These are phyloP conservation scores for Gallinago undulata DNA, from an alignment of 2,113 vertebrate genomes.

Conservation along the genomic window DNA sequence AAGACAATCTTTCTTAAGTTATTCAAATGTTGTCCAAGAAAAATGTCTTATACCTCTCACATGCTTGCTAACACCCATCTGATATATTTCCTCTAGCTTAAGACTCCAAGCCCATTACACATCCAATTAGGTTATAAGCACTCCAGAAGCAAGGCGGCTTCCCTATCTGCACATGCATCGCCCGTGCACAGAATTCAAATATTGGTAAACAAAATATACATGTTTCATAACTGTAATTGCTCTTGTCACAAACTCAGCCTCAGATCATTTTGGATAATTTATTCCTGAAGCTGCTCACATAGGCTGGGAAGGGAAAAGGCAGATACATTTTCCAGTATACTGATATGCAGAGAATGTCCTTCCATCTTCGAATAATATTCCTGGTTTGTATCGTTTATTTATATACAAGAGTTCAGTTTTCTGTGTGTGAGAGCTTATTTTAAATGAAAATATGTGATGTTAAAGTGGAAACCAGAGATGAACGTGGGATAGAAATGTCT, in stretches of 20 bases:
- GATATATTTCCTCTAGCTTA: background rate
- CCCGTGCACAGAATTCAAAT: background rate
- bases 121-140: background rate
- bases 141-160: background rate
- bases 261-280: background rate
- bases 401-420: background rate
- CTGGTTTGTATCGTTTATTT: background rate
- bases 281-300: background rate
- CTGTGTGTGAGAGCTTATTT: background rate
- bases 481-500: background rate
- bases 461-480: background rate
- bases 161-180: background rate
- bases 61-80: background rate
- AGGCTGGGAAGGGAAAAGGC: background rate
- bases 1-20: background rate
- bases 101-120: background rate
- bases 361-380: background rate
- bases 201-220: background rate
- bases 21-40: background rate
- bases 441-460: background rate
- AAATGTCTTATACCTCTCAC: background rate
- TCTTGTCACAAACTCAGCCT: background rate
- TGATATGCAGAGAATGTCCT: background rate
- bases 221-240: background rate
- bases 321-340: background rate